Conservation (phyloP, 2,888 invertebrate species). For the Harpalus rufipes region DNA sequence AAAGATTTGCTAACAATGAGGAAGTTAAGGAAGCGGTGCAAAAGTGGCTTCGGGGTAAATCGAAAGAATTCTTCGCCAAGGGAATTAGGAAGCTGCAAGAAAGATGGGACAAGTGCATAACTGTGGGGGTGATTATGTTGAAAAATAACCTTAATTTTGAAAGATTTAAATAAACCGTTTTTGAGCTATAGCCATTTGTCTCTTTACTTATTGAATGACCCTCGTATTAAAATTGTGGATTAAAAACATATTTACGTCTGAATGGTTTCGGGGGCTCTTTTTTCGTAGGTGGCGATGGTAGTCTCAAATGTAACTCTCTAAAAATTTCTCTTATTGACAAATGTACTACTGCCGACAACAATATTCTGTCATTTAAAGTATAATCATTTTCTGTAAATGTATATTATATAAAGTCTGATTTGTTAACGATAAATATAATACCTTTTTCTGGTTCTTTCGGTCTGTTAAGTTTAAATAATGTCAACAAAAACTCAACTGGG, state of each 20-base stretch:
- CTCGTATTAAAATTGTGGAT: no score
- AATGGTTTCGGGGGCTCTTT: neutral
- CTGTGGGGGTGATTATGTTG: no score
- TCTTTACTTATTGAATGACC: no score
- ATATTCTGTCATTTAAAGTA: slow-evolving; percentile 74
- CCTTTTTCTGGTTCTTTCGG: slow-evolving; percentile 19
- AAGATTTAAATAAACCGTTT: no score
- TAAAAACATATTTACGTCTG: neutral
- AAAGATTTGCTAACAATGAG: no score
- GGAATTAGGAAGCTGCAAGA: no score
- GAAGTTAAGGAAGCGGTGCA: no score
- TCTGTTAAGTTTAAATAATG: slow-evolving; percentile 73
- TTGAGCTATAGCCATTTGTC: no score
- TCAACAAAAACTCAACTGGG: slow-evolving; percentile 75
- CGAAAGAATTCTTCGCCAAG: no score
- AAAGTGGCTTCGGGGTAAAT: no score
- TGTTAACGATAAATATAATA: neutral
- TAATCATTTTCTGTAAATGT: slow-evolving; percentile 70
- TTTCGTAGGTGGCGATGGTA: slow-evolving; percentile 74
- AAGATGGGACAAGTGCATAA: no score
- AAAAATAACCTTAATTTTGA: no score
- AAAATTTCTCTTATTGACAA: slow-evolving; percentile 74
- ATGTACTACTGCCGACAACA: slow-evolving; percentile 75
- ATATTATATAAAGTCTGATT: neutral
- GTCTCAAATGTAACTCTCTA: slow-evolving; percentile 75